phyloP scores from a whole-genome alignment of 2,113 vertebrate genomes.

The Pungitius pungitius region DNA sequence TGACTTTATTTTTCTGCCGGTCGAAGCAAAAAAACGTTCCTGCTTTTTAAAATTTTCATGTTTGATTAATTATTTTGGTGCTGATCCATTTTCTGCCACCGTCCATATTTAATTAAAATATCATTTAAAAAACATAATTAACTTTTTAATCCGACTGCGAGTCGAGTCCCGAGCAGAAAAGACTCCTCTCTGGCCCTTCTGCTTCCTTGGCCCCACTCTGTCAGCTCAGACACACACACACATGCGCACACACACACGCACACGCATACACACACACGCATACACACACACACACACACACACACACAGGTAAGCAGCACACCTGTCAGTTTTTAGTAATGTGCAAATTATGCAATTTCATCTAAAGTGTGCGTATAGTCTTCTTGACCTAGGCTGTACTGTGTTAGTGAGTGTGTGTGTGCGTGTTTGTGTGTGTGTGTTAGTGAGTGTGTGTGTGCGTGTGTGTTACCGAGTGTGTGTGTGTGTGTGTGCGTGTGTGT shows the following conservation, averaged over 20 bases:
- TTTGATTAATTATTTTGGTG: slow-evolving; percentile 98
- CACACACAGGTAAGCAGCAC: slow-evolving; percentile 11
- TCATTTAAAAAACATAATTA: slow-evolving; percentile 98
- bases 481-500: slow-evolving; percentile 24
- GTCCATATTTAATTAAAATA: slow-evolving; percentile 99
- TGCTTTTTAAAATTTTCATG: slow-evolving; percentile 80
- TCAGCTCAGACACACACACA: slow-evolving; percentile 22
- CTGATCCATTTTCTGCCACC: slow-evolving; percentile 97
- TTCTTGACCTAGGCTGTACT: slow-evolving; percentile 10
- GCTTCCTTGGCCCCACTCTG: slow-evolving; percentile 19
- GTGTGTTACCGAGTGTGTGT: slow-evolving; percentile 13
- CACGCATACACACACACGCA: not conserved
- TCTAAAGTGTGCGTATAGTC: not conserved
- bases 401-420: slow-evolving; percentile 13
- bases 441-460: no score
- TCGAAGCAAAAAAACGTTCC: slow-evolving; percentile 85
- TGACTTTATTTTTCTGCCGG: no score
- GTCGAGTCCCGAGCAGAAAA: slow-evolving; percentile 72
- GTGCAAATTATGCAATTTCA: slow-evolving; percentile 30
- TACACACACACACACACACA: slow-evolving; percentile 20
- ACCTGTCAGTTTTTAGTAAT: slow-evolving; percentile 5
- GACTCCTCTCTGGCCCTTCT: slow-evolving; percentile 14
- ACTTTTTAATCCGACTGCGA: slow-evolving; percentile 92
- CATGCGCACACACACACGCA: slow-evolving; percentile 22
- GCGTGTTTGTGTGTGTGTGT: slow-evolving; percentile 18